These are phyloP conservation scores for Cheilosia scutellata DNA, from an alignment of 2,888 invertebrate species.

Conservation along the genomic window DNA sequence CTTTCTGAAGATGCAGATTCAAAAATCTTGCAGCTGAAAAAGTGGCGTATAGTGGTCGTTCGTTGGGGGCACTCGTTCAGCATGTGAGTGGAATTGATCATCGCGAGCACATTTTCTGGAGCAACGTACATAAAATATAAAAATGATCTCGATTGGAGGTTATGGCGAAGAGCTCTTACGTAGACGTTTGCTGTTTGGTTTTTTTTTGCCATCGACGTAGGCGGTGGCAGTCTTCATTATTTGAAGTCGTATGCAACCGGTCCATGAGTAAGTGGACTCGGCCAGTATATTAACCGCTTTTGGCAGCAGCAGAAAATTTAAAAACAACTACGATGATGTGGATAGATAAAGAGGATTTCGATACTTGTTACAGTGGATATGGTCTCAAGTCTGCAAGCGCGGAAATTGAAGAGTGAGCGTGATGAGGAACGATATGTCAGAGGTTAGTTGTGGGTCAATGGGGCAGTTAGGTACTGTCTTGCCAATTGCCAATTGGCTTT, in stretches of 20 bases:
- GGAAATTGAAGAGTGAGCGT: constrained; percentile 26
- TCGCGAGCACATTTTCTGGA: constrained; percentile 24
- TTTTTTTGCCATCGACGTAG: not conserved
- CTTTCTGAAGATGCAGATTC: constrained; percentile 39
- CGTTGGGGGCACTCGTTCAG: not conserved
- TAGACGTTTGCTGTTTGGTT: not conserved
- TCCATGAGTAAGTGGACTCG: constrained; percentile 28
- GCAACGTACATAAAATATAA: constrained; percentile 1
- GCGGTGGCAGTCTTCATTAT: constrained; percentile 29
- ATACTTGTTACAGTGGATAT: constrained; percentile 2
- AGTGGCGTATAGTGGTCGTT: constrained; percentile 14
- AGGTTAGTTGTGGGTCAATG: constrained; percentile 65
- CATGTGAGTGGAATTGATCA: constrained; percentile 38
- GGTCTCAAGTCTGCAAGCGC: not conserved
- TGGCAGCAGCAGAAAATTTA: constrained; percentile 10
- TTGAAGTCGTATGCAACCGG: constrained; percentile 36
- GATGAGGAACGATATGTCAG: constrained; percentile 42
- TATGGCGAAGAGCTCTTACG: constrained; percentile 53
- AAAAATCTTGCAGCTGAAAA: constrained; percentile 10
- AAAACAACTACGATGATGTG: not conserved
- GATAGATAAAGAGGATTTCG: constrained; percentile 39
- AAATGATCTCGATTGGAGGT: constrained; percentile 44
- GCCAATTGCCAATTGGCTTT: constrained; percentile 16
- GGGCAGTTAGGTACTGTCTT: constrained; percentile 31
- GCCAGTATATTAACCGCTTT: constrained; percentile 33